Base-by-base conservation (phyloP, 2,797 vertebrate genomes). In the Heliangelus exortis region DNA sequence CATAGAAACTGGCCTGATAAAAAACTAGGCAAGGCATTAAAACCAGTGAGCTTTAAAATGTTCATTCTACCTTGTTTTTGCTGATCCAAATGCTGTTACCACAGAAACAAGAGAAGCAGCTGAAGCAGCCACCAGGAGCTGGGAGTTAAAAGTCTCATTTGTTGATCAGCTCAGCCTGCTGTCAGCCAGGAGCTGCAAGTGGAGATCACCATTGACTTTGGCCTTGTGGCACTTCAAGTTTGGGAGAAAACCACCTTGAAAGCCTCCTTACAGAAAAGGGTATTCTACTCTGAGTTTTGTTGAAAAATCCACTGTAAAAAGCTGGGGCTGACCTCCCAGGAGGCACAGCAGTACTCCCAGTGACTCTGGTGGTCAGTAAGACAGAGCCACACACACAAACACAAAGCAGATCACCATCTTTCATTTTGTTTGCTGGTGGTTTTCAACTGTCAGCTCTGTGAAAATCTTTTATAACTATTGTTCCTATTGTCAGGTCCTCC, bases 61-160 rank as follows among this genome's bases (percentile, higher is more conserved):
- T 53, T 95, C 85, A 8, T 75, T 94, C 91, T 90, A 84, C 92
- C 89, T 94, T 90, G 80, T 10, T 84, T 93, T 61, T 94, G 80
- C 92, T 71, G 92, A 96, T 94, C 91, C 88, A 84, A 92, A 69
- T 51, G 87, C 91, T 92, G 95, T 96, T 96, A 91, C 95, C 95
- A 96, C 91, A 97, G 96, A 96, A 96, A 96, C 93, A 91, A 71
- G 33, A 86, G 73, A 48, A 84, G 92, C 62, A 91, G 80, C 31
- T 0, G 3, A 94, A 91, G 10, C 62, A 93, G 86, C 26, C 8
- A 2, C 58, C 0, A 2, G 28, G 72, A 87, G n/a, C 3, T 61
- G 72, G 34, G 78, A 91, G 89, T 25, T 73, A 23, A 43, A 41
- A 79, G 69, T 69, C 75, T 61, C 73, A 39, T 81, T 67, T 71